Evolutionary conservation across 2,113 vertebrate genomes (phyloP), one percentile per base, ranked within the genome.

Genomic region (Bos javanicus): DNA sequence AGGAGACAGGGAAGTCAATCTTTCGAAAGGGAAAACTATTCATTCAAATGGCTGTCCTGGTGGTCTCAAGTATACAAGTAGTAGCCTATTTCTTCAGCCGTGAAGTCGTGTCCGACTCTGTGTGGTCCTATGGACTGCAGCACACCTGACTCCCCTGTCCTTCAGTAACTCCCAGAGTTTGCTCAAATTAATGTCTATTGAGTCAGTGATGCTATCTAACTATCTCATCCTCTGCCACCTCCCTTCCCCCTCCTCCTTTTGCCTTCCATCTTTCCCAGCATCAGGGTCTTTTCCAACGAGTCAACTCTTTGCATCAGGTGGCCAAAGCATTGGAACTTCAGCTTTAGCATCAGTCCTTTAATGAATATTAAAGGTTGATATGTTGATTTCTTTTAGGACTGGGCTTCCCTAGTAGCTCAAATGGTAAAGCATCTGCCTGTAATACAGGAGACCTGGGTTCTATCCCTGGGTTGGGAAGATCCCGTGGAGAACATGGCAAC

Each of bases 21-120:
- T 92, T 59, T 80, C 43, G 14, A 59, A 89, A 84, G 39, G 10
- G 64, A 84, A 92, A 71, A 7, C 17, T 8, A 4, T 59, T 59
- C 43, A 5, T 86, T 80, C 43, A 67, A 36, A 71, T 26, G 48
- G 7, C 80, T 60, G 50, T 71, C 43, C 28, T 36, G 28, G 28
- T 23, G 30, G 26, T 60, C 39, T 39, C 39, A 30, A 52, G 52
- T 17, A 52, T 26, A 76, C 10, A 30, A 25, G 28, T 4, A 16
- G 23, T 36, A 71, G 19, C 67, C n/a, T 23, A 23, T 39, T 39
- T 39, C n/a, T 39, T 74, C n/a, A 74, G n/a, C n/a, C 0, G 0
- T 0, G 19, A 39, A 39, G n/a, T 74, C 2, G 0, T 23, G n/a
- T 71, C 19, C 0, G 1, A 71, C 19, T 36, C 67, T 71, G 67